phyloP scores from a whole-genome alignment of 2,797 vertebrate species.

The Fundulus diaphanus region DNA sequence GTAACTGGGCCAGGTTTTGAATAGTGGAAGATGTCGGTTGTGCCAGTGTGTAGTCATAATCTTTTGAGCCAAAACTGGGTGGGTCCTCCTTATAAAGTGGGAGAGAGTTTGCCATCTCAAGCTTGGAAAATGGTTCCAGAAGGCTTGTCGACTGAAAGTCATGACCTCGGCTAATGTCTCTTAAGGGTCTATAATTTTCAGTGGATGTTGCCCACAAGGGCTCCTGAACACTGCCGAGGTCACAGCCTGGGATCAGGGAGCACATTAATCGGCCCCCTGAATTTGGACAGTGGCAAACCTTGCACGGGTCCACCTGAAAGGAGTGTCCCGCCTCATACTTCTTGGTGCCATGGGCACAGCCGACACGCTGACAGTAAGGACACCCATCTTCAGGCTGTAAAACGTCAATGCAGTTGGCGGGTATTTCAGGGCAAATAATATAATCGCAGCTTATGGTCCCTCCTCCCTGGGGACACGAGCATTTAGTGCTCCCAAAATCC shows the following conservation, averaged over 20 bases:
- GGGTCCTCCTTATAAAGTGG: conserved; percentile 73
- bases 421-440: conserved; percentile 91
- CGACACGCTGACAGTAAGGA: conserved; percentile 85
- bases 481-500: conserved; percentile 96
- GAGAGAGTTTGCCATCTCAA: conserved; percentile 57
- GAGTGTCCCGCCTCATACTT: conserved; percentile 92
- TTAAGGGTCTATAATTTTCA: conserved; percentile 74
- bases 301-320: conserved; percentile 87
- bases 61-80: conserved; percentile 65
- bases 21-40: conserved; percentile 54
- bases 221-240: conserved; percentile 44
- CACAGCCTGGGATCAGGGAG: conserved; percentile 86
- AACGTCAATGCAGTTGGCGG: conserved; percentile 90
- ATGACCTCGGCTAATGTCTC: conserved; percentile 79
- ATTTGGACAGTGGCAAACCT: conserved; percentile 92
- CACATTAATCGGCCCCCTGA: conserved; percentile 90
- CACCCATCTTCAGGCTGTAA: conserved; percentile 86
- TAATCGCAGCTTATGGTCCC: conserved; percentile 93
- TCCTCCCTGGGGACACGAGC: conserved; percentile 90
- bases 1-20: conserved; percentile 39
- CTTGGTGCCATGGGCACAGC: conserved; percentile 84
- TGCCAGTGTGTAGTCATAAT: conserved; percentile 74
- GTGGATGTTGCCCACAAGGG: conserved; percentile 58
- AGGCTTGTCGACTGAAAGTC: conserved; percentile 80
- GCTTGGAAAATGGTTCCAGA: conserved; percentile 63